Conservation (phyloP, 1,140 invertebrate genomes). For the Drosophila quadrilineata region DNA sequence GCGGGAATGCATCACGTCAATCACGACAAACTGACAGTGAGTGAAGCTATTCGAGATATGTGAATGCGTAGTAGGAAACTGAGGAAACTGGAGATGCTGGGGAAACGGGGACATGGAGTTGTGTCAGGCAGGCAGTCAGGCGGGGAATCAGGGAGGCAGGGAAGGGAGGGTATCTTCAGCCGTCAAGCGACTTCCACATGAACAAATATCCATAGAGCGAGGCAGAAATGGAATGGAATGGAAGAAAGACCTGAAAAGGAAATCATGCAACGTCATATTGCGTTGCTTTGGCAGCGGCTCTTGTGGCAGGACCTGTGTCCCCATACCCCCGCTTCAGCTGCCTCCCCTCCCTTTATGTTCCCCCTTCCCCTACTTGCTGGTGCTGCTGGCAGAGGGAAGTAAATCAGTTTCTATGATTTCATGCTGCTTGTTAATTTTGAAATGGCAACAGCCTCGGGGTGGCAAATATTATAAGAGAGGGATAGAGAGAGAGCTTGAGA, state of each 20-base stretch:
- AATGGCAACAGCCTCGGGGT: slow-evolving; percentile 40
- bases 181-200: slow-evolving; percentile 48
- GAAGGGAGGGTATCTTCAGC: slow-evolving; percentile 29
- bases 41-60: slow-evolving; percentile 41
- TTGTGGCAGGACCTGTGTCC: neutral
- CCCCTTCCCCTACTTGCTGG: no score
- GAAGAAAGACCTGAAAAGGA: neutral
- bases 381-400: neutral
- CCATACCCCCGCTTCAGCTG: no score
- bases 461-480: slow-evolving; percentile 5
- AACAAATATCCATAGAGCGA: slow-evolving; percentile 36
- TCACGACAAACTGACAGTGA: slow-evolving; percentile 23
- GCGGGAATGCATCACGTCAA: slow-evolving; percentile 42
- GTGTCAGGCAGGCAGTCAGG: no score
- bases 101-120: neutral
- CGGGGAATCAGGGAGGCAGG: neutral
- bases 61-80: neutral
- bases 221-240: neutral
- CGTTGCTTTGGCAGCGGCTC: slow-evolving; percentile 6
- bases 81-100: slow-evolving; percentile 1
- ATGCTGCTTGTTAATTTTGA: slow-evolving; percentile 62
- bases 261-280: slow-evolving; percentile 41
- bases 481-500: neutral
- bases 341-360: no score
- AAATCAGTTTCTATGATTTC: slow-evolving; percentile 72